phyloP scores from a whole-genome alignment of 92 coral and sea anemone genomes.

The Paramuricea clavata region DNA sequence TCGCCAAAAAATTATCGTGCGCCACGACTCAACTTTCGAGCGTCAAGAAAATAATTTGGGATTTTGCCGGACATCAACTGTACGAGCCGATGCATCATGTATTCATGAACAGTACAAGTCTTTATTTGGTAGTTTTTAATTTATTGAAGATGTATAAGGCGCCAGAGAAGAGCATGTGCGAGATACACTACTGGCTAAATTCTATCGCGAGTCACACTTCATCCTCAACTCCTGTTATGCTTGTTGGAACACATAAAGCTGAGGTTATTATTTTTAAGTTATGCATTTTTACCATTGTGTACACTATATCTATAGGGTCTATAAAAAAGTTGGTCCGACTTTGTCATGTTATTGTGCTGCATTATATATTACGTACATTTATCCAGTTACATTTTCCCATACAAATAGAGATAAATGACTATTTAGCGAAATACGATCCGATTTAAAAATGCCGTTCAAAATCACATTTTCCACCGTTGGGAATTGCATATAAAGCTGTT shows the following conservation, averaged over 20 bases:
- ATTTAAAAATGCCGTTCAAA: too few species aligned
- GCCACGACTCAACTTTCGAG: constrained; percentile 10
- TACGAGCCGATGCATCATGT: constrained; percentile 83
- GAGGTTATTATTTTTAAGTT: neutral
- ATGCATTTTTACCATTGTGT: too few species aligned
- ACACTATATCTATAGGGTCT: too few species aligned
- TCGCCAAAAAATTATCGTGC: constrained; percentile 40
- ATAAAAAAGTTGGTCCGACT: too few species aligned
- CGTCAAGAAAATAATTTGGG: constrained; percentile 74
- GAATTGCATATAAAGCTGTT: too few species aligned
- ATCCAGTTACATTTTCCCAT: too few species aligned
- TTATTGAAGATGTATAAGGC: constrained; percentile 38
- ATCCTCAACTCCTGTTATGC: constrained; percentile 66
- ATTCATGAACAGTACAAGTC: constrained; percentile 70
- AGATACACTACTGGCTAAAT: constrained; percentile 75
- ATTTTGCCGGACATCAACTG: constrained; percentile 80
- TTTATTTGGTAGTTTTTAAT: constrained; percentile 70
- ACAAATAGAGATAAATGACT: too few species aligned
- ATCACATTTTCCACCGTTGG: too few species aligned
- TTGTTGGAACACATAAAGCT: constrained; percentile 70
- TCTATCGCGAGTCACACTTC: constrained; percentile 79
- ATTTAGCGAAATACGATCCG: too few species aligned
- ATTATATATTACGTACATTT: too few species aligned
- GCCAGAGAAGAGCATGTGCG: neutral
- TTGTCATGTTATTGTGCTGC: too few species aligned